Conservation (phyloP, 35 echinoderm and acorn worm genomes). For the Ophiothrix spiculata region DNA sequence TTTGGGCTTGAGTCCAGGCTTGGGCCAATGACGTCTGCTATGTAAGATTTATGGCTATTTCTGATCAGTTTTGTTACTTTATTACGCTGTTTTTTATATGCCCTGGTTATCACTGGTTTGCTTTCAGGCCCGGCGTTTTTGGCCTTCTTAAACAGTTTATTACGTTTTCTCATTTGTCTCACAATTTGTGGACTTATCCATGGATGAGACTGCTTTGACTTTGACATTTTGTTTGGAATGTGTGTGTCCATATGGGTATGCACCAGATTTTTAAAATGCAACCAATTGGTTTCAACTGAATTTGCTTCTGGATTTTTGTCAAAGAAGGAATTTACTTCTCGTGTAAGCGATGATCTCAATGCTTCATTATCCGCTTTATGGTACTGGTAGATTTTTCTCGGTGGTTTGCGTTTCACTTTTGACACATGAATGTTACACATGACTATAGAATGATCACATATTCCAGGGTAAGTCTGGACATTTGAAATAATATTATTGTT, state of each 20-base stretch:
- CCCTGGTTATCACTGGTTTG: background rate
- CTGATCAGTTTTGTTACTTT: background rate
- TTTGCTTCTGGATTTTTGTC: background rate
- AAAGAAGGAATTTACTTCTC: background rate
- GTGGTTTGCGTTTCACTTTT: background rate
- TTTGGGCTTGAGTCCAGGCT: slow-evolving; percentile 8
- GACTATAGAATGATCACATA: slow-evolving; percentile 34
- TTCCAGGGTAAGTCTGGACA: slow-evolving; percentile 25
- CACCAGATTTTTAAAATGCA: background rate
- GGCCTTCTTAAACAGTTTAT: background rate
- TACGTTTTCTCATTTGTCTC: background rate
- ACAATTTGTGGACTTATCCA: background rate
- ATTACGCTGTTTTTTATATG: background rate
- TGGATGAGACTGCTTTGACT: background rate
- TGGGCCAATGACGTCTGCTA: background rate
- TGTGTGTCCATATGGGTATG: background rate
- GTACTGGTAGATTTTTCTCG: slow-evolving; percentile 35
- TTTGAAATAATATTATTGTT: slow-evolving; percentile 13
- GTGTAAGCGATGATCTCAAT: background rate
- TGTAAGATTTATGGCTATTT: slow-evolving; percentile 20
- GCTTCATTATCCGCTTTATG: slow-evolving; percentile 12
- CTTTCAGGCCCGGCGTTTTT: background rate
- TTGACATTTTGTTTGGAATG: background rate
- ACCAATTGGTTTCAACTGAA: background rate
- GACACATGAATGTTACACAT: slow-evolving; percentile 20